phyloP scores from a whole-genome alignment of 2,888 invertebrate genomes.

The Drosophila algonquin region DNA sequence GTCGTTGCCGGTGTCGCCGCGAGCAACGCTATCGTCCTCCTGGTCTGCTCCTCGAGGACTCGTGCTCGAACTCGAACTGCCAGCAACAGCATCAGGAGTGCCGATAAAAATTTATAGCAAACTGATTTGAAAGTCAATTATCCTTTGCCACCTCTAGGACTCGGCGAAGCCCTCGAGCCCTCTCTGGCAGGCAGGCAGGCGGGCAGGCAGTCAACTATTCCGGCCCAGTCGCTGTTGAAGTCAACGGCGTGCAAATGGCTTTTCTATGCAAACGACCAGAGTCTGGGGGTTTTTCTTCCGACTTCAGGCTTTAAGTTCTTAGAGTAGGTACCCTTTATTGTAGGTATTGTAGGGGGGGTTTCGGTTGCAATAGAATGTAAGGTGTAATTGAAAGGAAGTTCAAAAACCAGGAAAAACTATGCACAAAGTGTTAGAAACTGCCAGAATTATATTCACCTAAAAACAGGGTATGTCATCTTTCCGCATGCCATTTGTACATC shows the following conservation, averaged over 20 bases:
- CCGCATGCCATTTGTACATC: neutral
- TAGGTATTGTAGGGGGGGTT: neutral
- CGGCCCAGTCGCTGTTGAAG: conserved; percentile 50
- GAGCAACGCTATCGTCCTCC: conserved; percentile 24
- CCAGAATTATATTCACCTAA: too few relatives aligned
- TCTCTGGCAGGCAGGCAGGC: neutral
- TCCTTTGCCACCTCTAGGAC: conserved; percentile 62
- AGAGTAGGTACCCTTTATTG: conserved; percentile 22
- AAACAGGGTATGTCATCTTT: neutral
- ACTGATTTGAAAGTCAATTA: conserved; percentile 83
- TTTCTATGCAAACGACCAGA: conserved; percentile 70
- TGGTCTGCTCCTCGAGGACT: neutral
- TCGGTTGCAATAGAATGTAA: too few relatives aligned
- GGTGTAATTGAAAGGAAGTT: too few relatives aligned
- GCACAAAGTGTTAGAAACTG: too few relatives aligned
- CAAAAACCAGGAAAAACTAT: too few relatives aligned
- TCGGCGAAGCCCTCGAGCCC: neutral
- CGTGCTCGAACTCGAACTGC: conserved; percentile 42
- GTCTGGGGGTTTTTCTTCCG: conserved; percentile 48
- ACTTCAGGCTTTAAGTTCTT: conserved; percentile 68
- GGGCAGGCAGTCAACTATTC: conserved; percentile 57
- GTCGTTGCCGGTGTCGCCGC: conserved; percentile 37
- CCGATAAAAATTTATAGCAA: conserved; percentile 83
- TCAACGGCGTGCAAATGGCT: conserved; percentile 74
- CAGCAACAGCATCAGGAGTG: conserved; percentile 80